These are phyloP conservation scores for Pyralis farinalis DNA, from an alignment of 2,888 invertebrate species.

Conservation along the genomic window DNA sequence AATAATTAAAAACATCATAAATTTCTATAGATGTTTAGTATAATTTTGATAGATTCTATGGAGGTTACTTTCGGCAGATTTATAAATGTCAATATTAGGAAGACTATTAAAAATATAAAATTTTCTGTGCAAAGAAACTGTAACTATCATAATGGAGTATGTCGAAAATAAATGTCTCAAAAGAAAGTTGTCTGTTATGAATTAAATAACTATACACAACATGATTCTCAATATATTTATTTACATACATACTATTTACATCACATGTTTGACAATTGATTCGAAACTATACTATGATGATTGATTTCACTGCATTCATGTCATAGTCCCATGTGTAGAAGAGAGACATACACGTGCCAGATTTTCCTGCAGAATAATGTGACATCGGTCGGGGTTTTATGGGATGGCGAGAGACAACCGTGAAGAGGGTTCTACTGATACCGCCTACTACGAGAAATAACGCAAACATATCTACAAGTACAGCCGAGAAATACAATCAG, in stretches of 20 bases:
- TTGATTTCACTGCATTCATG: slow-evolving; percentile 7
- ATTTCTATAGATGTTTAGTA: slow-evolving; percentile 5
- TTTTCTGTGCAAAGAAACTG: neutral
- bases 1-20: neutral
- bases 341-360: too few relatives aligned
- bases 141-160: slow-evolving; percentile 48
- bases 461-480: too few relatives aligned
- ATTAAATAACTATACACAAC: slow-evolving; percentile 21
- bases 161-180: slow-evolving; percentile 67
- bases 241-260: slow-evolving; percentile 61
- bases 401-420: too few relatives aligned
- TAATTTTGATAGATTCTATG: slow-evolving; percentile 1
- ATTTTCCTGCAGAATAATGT: too few relatives aligned
- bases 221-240: slow-evolving; percentile 53
- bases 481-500: too few relatives aligned
- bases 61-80: neutral
- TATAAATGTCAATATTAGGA: neutral
- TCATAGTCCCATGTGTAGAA: too few relatives aligned
- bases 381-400: too few relatives aligned
- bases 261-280: slow-evolving; percentile 46
- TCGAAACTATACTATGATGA: slow-evolving; percentile 19
- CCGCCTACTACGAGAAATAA: too few relatives aligned
- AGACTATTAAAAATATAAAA: neutral
- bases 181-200: slow-evolving; percentile 20
- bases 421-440: too few relatives aligned